Conservation (phyloP, 64 coral and sea anemone genomes). For the Catalaphyllia jardinei region DNA sequence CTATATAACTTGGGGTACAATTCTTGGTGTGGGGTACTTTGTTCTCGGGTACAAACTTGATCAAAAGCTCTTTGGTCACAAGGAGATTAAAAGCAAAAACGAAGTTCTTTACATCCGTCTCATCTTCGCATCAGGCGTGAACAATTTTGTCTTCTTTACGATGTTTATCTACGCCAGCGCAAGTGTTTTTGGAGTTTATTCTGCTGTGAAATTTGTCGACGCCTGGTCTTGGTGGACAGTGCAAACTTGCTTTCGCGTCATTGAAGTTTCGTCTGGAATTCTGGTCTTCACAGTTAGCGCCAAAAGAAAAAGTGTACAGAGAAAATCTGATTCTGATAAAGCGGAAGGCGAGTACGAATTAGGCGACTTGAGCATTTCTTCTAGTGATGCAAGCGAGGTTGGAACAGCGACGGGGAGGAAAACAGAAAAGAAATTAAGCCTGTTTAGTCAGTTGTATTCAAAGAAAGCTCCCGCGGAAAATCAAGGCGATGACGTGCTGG, state of each 20-base stretch:
- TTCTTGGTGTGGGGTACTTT: constrained; percentile 20
- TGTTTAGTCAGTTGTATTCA: not conserved
- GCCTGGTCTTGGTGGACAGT: constrained; percentile 47
- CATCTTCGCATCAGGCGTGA: constrained; percentile 16
- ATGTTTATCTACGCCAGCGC: not conserved
- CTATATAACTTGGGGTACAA: constrained; percentile 11
- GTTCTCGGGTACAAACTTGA: constrained; percentile 11
- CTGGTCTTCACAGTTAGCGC: constrained; percentile 42
- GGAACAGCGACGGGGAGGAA: not conserved
- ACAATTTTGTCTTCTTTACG: not conserved
- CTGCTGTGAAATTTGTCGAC: not conserved
- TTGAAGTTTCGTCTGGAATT: constrained; percentile 33
- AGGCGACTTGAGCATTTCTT: not conserved
- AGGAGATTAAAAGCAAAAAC: constrained; percentile 10
- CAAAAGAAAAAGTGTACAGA: constrained; percentile 4
- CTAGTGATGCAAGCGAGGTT: not conserved
- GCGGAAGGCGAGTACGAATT: not conserved
- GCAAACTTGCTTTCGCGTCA: constrained; percentile 24
- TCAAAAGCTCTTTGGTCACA: constrained; percentile 7
- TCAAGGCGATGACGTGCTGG: too few species aligned
- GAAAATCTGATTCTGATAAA: not conserved
- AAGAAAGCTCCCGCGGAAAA: not conserved
- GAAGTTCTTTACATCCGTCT: not conserved
- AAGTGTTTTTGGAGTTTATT: constrained; percentile 31
- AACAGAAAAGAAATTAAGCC: not conserved